Evolutionary conservation across 2,113 vertebrate genomes (phyloP).

Genomic region (Antennarius striatus): DNA sequence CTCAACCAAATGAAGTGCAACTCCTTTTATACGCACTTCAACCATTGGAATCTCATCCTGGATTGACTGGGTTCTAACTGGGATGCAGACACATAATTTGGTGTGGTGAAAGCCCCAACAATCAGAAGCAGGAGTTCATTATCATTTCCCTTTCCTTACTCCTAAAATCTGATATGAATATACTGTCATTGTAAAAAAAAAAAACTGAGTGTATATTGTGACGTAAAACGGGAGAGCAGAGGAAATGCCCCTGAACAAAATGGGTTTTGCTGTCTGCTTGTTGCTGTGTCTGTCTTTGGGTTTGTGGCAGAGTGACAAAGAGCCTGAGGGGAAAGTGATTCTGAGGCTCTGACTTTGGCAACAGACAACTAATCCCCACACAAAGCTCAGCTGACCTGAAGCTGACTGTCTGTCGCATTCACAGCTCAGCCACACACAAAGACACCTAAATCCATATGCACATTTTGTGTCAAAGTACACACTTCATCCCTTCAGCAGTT

Average conservation of each 20-base stretch:
- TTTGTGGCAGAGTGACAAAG: conserved; percentile 62
- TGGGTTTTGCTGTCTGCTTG: conserved; percentile 48
- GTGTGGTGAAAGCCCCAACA: too few species aligned
- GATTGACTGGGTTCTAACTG: too few species aligned
- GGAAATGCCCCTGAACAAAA: conserved; percentile 61
- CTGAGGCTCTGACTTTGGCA: conserved; percentile 70
- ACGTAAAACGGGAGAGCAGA: conserved; percentile 34
- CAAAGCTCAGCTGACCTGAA: conserved; percentile 67
- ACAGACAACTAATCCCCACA: conserved; percentile 70
- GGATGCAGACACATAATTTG: too few species aligned
- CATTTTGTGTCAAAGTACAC: conserved; percentile 11
- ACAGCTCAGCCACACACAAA: conserved; percentile 26
- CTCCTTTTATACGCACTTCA: too few species aligned
- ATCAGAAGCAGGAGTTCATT: too few species aligned
- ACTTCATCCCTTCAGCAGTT: neutral
- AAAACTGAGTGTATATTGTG: conserved; percentile 33
- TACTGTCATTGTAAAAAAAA: too few species aligned
- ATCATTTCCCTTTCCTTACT: too few species aligned
- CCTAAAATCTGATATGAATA: too few species aligned
- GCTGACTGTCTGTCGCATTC: conserved; percentile 57
- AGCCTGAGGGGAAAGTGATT: conserved; percentile 64
- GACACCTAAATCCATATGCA: conserved; percentile 46
- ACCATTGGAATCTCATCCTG: too few species aligned
- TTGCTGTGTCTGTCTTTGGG: conserved; percentile 50
- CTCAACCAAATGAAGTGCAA: too few species aligned